These are phyloP conservation scores for Ondatra zibethicus DNA, from an alignment of 2,113 vertebrate genomes.

Conservation along the genomic window DNA sequence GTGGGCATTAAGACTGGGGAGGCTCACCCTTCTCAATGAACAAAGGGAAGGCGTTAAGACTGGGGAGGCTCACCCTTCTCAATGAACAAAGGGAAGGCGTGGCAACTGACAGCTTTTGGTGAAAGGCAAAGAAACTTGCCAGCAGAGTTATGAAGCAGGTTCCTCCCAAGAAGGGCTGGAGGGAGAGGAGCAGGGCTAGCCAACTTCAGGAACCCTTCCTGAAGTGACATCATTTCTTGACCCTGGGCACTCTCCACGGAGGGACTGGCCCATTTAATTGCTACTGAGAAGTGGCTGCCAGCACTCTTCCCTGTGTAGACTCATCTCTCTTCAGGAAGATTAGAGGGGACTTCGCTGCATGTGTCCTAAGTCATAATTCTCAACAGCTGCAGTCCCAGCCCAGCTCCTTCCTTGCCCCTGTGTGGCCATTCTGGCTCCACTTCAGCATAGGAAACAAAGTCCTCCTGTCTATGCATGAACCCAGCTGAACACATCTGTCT, in stretches of 20 bases:
- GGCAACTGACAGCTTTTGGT: not conserved
- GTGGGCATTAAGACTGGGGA: not conserved
- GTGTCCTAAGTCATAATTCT: not conserved
- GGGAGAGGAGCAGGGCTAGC: fast-evolving
- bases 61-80: not conserved
- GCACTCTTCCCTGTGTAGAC: fast-evolving
- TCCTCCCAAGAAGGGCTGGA: not conserved
- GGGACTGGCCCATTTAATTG: not conserved
- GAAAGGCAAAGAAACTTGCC: not conserved
- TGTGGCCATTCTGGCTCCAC: not conserved
- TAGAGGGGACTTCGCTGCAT: fast-evolving
- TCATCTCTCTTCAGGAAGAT: not conserved
- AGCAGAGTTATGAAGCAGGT: not conserved
- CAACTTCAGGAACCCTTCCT: not conserved
- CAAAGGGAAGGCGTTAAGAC: constrained; percentile 39
- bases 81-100: constrained; percentile 46
- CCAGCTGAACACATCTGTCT: not conserved
- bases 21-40: constrained; percentile 23
- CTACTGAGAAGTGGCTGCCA: not conserved
- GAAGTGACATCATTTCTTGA: not conserved
- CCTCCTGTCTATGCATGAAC: not conserved
- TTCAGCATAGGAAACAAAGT: not conserved
- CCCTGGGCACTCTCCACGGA: not conserved
- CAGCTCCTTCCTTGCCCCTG: no score
- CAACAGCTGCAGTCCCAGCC: no score